phyloP scores from a whole-genome alignment of 2,113 vertebrate species.

The Oncorhynchus gorbuscha region DNA sequence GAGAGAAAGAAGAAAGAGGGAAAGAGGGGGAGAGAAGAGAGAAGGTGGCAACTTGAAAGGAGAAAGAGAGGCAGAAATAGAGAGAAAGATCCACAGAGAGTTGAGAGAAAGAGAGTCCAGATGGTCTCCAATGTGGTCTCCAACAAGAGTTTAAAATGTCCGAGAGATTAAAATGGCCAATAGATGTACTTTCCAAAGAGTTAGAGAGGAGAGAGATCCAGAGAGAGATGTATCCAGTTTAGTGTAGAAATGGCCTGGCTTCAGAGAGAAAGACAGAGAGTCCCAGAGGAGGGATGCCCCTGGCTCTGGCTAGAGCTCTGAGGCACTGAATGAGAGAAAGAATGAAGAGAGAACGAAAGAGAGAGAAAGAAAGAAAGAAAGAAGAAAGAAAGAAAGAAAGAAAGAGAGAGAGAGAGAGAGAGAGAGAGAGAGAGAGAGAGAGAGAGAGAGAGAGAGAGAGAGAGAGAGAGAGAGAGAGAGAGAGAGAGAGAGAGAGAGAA shows the following conservation, averaged over 20 bases:
- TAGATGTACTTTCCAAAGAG: no score
- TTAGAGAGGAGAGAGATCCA: no score
- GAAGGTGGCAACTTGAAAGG: no score
- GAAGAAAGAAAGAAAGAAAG: not conserved
- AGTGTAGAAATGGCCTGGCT: no score
- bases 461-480: not conserved
- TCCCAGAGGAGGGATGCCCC: not conserved
- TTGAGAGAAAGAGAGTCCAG: not conserved
- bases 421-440: not conserved
- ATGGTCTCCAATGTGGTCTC: no score
- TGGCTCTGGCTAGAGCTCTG: not conserved
- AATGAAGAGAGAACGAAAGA: no score
- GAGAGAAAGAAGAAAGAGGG: not conserved
- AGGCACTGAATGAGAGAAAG: no score
- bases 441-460: not conserved
- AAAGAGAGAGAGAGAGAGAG: not conserved
- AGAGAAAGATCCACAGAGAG: not conserved
- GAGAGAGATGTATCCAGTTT: no score
- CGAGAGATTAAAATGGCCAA: no score
- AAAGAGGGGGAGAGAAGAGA: not conserved
- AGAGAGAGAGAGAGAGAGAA: slow-evolving; percentile 6
- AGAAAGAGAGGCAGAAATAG: not conserved
- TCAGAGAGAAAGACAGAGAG: not conserved
- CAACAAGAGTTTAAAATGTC: no score
- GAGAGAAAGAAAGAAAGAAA: no score